Evolutionary conservation across 2,888 invertebrate species (phyloP).

Genomic region (Linnaemya vulpina): DNA sequence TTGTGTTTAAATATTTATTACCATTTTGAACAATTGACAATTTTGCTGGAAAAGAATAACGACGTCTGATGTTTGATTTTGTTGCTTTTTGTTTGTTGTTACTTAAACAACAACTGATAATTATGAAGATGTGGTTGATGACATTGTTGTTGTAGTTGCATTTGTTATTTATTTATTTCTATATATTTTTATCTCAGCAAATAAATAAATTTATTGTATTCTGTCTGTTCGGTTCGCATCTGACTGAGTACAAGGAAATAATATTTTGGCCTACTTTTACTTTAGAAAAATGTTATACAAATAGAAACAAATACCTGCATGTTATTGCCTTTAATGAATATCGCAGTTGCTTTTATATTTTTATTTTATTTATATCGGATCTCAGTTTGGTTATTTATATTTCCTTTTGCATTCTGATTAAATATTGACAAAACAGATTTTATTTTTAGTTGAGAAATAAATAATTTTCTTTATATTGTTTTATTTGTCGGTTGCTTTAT

Average conservation of each 20-base stretch:
- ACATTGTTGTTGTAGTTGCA: slow-evolving; percentile 19
- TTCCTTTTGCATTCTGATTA: slow-evolving; percentile 40
- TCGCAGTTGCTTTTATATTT: slow-evolving; percentile 49
- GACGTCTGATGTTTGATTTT: slow-evolving; percentile 44
- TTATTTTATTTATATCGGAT: background rate
- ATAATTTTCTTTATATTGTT: background rate
- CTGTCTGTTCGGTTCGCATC: slow-evolving; percentile 46
- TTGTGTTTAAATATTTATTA: slow-evolving; percentile 79
- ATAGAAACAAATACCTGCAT: slow-evolving; percentile 58
- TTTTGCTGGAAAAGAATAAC: slow-evolving; percentile 66
- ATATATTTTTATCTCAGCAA: slow-evolving; percentile 25
- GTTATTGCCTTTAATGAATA: slow-evolving; percentile 57
- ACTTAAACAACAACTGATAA: slow-evolving; percentile 47
- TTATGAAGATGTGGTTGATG: slow-evolving; percentile 66
- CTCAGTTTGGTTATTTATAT: slow-evolving; percentile 52
- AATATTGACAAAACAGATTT: slow-evolving; percentile 6
- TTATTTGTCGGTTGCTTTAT: background rate
- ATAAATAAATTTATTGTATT: slow-evolving; percentile 48
- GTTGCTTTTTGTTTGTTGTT: slow-evolving; percentile 20
- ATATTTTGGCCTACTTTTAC: slow-evolving; percentile 70
- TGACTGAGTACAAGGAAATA: slow-evolving; percentile 60
- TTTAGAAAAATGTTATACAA: slow-evolving; percentile 45
- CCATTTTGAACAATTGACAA: slow-evolving; percentile 80
- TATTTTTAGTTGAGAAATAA: background rate
- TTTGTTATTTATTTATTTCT: slow-evolving; percentile 42